Evolutionary conservation across 2,888 invertebrate species (phyloP).

Genomic region (Piscicola geometra): DNA sequence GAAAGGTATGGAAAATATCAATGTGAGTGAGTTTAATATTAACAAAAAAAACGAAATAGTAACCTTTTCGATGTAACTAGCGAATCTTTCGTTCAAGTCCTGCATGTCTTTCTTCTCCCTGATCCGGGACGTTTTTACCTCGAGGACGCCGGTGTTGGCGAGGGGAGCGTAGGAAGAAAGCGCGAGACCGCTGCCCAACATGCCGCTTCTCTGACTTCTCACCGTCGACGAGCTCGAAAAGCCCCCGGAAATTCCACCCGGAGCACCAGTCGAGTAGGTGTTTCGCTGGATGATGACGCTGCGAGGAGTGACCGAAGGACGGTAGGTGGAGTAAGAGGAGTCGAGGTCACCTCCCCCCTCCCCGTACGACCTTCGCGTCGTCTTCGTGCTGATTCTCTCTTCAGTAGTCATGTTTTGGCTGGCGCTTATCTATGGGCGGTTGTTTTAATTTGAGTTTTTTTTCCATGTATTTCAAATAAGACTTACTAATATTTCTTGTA

Average conservation of each 20-base stretch:
- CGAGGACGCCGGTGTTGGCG: constrained; percentile 20
- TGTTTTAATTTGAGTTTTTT: no score
- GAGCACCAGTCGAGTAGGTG: constrained; percentile 2
- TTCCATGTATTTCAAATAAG: no score
- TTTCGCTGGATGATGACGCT: constrained; percentile 40
- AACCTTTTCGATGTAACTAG: constrained; percentile 33
- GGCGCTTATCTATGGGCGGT: no score
- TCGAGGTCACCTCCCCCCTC: background rate
- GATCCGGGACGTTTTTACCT: constrained; percentile 16
- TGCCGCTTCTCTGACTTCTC: constrained; percentile 45
- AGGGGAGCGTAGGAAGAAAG: constrained; percentile 19
- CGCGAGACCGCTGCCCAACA: constrained; percentile 3
- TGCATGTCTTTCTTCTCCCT: constrained; percentile 34
- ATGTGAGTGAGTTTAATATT: no score
- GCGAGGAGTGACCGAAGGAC: constrained; percentile 36
- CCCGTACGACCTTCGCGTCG: constrained; percentile 18
- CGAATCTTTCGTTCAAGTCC: constrained; percentile 34
- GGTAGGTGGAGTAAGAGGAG: constrained; percentile 27
- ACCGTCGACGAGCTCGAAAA: constrained; percentile 54
- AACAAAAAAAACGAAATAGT: no score
- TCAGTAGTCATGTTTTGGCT: constrained; percentile 13
- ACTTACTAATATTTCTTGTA: no score
- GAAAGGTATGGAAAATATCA: background rate
- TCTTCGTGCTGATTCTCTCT: constrained; percentile 16
- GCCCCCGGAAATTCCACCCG: background rate